phyloP scores from a whole-genome alignment of 1,140 invertebrate genomes.

The Drosophila nasuta region DNA sequence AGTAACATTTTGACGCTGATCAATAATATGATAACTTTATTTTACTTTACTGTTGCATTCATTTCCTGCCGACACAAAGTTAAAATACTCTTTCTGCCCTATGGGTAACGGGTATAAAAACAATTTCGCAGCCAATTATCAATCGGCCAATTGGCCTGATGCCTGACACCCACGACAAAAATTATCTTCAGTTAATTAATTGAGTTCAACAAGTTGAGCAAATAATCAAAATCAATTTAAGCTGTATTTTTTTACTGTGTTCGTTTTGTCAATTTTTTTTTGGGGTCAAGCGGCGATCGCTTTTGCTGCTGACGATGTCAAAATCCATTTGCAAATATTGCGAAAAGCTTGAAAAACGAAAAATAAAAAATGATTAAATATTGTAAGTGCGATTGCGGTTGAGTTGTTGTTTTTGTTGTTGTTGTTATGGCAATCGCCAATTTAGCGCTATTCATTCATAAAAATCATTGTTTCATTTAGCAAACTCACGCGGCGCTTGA shows the following conservation, averaged over 20 bases:
- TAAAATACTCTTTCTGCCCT: no score
- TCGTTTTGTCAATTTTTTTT: conserved; percentile 38
- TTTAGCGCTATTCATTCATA: conserved; percentile 78
- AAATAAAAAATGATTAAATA: conserved; percentile 49
- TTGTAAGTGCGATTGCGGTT: conserved; percentile 41
- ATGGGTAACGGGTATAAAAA: neutral
- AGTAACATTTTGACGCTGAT: no score
- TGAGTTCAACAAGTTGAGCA: conserved; percentile 78
- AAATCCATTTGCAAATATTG: conserved; percentile 56
- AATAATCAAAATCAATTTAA: conserved; percentile 81
- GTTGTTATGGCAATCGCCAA: conserved; percentile 50
- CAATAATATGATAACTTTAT: no score
- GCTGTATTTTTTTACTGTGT: conserved; percentile 4
- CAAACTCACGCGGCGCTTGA: conserved; percentile 64
- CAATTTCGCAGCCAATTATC: conserved; percentile 1
- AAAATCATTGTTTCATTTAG: conserved; percentile 67
- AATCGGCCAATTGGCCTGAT: neutral
- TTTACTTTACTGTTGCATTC: no score
- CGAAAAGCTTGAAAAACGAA: conserved; percentile 54
- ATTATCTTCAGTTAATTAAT: conserved; percentile 78
- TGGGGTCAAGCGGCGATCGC: conserved; percentile 65
- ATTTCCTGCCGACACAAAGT: no score
- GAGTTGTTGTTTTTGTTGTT: conserved; percentile 14
- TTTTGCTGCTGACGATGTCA: conserved; percentile 49
- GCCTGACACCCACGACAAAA: conserved; percentile 72